Base-by-base conservation (phyloP, 2,888 invertebrate species). In the Parelbella ahira region DNA sequence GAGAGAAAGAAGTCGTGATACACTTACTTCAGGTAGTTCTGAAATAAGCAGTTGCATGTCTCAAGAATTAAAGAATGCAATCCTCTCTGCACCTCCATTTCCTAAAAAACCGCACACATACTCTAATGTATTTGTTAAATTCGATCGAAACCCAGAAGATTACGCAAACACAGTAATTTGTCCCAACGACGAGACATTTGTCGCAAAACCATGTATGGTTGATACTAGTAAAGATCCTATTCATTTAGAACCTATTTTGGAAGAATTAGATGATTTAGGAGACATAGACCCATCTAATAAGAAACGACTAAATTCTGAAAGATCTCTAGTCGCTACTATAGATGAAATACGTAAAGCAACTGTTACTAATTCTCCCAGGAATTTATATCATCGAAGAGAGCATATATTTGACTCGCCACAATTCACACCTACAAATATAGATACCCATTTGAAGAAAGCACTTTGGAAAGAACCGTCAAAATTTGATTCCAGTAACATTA, bases 311-410 rank as follows among this genome's bases (percentile, higher is more conserved):
- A 87, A 81, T 58, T 88, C 88, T 11, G 89, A 89, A 59, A 90
- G 90, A 60, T 89, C 90, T 3, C 67, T 91, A 3, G 91, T 91
- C 3, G 90, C 90, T 5, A 91, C 91, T 1, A 91, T 91, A 45
- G 91, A 91, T 58, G 90, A 91, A 73, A 91, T 91, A 23, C 75
- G 90, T 25, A 89, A 88, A 54, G 88, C 86, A 23, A 88, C 89
- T 1, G 82, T 81, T 0, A 88, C 89, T 8, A 90, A 89, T 60
- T 90, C 90, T 2, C 90, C 90, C 2, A 79, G 89, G 56, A 88
- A 89, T 58, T 68, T 89, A 42, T 90, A 89, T 59, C 88, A 90
- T 38, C 77, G 89, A 47, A 78, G 88, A 28, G 89, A 89, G 47
- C 73, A 81, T 37, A 68, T 83, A 20, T 89, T 89, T 87, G 78